A percentile compares a stretch with the other conserved stretches of the same genome.
phyloP scores from a whole-genome alignment of 2,888 invertebrate genomes.

The Caenorhabditis imperialis region DNA sequence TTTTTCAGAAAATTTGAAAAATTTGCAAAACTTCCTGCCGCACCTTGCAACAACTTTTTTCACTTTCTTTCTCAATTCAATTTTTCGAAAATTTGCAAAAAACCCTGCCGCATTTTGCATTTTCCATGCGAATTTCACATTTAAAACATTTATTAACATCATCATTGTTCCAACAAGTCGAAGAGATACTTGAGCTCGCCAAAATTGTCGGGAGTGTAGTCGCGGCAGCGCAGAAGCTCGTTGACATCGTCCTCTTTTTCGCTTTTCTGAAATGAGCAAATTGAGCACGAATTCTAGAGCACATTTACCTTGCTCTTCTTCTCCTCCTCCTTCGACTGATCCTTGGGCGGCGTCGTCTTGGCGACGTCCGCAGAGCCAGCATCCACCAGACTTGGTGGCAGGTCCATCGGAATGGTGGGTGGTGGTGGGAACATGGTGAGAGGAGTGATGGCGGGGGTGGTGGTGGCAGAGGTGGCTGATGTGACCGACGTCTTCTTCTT shows the following conservation, averaged over 20 bases:
- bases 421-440: background rate
- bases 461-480: background rate
- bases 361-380: conserved; percentile 1
- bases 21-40: too few relatives aligned
- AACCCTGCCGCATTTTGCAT: too few relatives aligned
- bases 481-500: background rate
- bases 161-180: conserved; percentile 37
- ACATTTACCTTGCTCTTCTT: conserved; percentile 12
- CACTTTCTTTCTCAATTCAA: too few relatives aligned
- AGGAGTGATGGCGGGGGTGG: background rate
- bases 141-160: too few relatives aligned
- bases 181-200: conserved; percentile 23
- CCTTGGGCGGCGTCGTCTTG: background rate
- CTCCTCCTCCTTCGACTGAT: conserved; percentile 7
- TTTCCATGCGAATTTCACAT: too few relatives aligned
- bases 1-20: too few relatives aligned
- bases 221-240: conserved; percentile 14
- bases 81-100: too few relatives aligned
- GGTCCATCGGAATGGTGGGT: conserved; percentile 7
- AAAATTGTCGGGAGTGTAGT: conserved; percentile 24
- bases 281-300: too few relatives aligned
- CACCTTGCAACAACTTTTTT: too few relatives aligned
- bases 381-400: background rate
- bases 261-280: conserved; percentile 9
- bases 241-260: background rate